Base-by-base conservation (phyloP, 2,797 vertebrate genomes). In the Bovichtus variegatus region DNA sequence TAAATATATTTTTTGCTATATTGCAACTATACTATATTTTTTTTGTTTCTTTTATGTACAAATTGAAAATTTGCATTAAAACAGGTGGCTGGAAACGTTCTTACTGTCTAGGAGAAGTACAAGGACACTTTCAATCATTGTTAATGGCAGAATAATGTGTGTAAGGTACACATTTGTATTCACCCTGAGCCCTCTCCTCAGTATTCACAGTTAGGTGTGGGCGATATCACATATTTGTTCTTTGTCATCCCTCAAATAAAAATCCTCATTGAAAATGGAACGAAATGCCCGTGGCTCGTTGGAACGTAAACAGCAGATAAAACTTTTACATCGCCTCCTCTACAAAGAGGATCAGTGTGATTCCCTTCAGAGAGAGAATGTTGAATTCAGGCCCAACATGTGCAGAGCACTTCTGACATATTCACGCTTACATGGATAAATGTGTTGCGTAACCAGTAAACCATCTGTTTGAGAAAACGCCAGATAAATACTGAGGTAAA, bases 371-470 rank as follows among this genome's bases (percentile, higher is more conserved):
- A 78, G 78, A 15, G 40, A 49, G 55, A 74, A 83, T 74, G 85
- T 51, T 69, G 70, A 78, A 77, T 78, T 71, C 84, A 65, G 73
- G 57, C 64, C 57, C 67, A 62, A 82, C 83, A 79, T 83, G 77
- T 82, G 81, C 82, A 67, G 53, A 70, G 67, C 75, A 68, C 71
- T 79, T 89, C 84, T 87, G 82, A 88, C 76, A 80, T 78, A 75
- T 83, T 88, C 79, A 73, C 59, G 67, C 86, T 84, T 57, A 54
- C 81, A 68, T 59, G 82, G 82, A 77, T 81, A 82, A 87, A 88
- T 73, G 77, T 16, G 74, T 89, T 89, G 83, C 68, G 3, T 84
- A 87, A 93, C 67, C 55, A n/a, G 72, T 67, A 74, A 88, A 89
- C 82, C 89, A 87, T 92, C 85, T 90, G 89, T 84, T 71, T 71